Evolutionary conservation across 2,113 vertebrate genomes (phyloP).

Genomic region (Corapipo altera): DNA sequence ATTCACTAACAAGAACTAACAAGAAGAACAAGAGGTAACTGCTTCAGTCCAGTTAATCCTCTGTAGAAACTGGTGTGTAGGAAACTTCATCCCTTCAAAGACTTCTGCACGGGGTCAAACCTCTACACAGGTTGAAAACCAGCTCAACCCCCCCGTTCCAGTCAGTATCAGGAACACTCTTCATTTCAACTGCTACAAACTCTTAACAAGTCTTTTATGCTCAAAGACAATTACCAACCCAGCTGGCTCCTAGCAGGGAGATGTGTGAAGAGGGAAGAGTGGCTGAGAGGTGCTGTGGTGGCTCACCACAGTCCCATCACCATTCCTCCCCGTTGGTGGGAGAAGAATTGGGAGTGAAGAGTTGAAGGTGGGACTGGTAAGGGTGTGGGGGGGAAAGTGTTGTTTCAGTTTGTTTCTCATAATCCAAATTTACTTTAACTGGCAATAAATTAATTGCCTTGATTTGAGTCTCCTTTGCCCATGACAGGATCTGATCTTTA

Average conservation of each 20-base stretch:
- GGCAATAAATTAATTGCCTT: neutral
- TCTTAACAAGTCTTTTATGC: neutral
- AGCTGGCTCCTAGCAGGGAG: neutral
- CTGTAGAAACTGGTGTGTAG: neutral
- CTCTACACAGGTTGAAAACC: neutral
- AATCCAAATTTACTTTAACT: neutral
- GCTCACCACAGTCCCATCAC: neutral
- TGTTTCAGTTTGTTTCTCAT: neutral
- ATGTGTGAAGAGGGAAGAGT: neutral
- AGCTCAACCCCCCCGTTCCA: neutral
- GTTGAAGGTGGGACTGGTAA: neutral
- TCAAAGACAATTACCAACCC: neutral
- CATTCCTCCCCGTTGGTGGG: fast-evolving
- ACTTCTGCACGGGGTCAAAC: neutral
- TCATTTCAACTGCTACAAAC: neutral
- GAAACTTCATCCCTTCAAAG: neutral
- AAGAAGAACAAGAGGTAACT: neutral
- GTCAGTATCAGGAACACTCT: neutral
- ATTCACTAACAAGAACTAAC: neutral
- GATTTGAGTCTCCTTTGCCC: neutral
- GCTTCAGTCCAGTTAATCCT: neutral
- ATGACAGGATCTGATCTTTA: neutral
- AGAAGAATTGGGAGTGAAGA: neutral
- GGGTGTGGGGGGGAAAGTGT: fast-evolving
- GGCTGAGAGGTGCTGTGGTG: neutral